Evolutionary conservation across 2,113 vertebrate species (phyloP).

Genomic region (Neodon shergylaensis): DNA sequence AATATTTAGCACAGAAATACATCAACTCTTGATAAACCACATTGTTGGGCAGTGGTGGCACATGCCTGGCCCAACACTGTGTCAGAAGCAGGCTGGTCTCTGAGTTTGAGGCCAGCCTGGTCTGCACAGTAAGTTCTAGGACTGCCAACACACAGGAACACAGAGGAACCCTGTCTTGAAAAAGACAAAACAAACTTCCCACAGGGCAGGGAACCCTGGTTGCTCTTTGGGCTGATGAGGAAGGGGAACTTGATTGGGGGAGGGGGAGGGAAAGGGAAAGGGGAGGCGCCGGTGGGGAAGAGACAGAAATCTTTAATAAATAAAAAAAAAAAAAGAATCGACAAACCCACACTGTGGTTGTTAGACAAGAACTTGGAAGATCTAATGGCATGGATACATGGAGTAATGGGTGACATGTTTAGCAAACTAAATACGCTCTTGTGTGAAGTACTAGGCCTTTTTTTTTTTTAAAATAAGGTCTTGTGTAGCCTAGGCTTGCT

Average conservation of each 20-base stretch:
- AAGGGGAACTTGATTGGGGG: too few relatives aligned
- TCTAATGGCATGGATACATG: background rate
- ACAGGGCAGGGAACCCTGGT: too few relatives aligned
- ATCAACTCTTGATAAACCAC: conserved; percentile 28
- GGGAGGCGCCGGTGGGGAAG: too few relatives aligned
- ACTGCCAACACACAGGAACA: too few relatives aligned
- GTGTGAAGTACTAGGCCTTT: background rate
- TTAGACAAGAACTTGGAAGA: background rate
- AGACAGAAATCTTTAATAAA: too few relatives aligned
- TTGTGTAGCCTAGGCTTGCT: background rate
- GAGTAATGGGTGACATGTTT: background rate
- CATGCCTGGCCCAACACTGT: background rate
- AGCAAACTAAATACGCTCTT: background rate
- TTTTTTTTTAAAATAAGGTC: background rate
- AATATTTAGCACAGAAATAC: background rate
- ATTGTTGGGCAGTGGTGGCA: background rate
- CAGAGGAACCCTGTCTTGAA: background rate
- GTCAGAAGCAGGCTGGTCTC: background rate
- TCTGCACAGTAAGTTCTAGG: background rate
- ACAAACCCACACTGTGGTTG: background rate
- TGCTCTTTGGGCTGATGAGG: too few relatives aligned
- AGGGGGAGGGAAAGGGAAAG: too few relatives aligned
- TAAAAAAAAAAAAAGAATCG: background rate
- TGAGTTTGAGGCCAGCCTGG: background rate
- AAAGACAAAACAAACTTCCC: background rate